Evolutionary conservation across 2,113 vertebrate genomes (phyloP).

Genomic region (Gymnarchus niloticus): DNA sequence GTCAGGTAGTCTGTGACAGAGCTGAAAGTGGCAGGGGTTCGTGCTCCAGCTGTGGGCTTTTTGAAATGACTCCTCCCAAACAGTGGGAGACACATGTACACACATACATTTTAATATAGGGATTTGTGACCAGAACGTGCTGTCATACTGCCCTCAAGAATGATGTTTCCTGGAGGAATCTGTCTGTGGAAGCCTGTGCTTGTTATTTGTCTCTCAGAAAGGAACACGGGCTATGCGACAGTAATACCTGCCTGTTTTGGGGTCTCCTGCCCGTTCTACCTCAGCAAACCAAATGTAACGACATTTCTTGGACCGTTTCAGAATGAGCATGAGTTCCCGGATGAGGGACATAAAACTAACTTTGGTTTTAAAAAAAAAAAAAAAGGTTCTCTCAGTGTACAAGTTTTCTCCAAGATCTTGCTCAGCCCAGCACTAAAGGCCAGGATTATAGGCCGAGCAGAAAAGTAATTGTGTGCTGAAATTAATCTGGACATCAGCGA

Average conservation of each 20-base stretch:
- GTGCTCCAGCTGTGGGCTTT: background rate
- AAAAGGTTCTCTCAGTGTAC: conserved; percentile 20
- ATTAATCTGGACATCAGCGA: conserved; percentile 59
- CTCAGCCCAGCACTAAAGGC: conserved; percentile 38
- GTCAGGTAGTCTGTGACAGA: background rate
- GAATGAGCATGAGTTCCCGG: background rate
- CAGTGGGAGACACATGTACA: conserved; percentile 9
- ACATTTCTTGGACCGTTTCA: background rate
- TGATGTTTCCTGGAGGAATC: background rate
- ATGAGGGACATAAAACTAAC: background rate
- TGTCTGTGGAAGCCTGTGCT: too few species aligned
- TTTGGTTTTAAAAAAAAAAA: too few species aligned
- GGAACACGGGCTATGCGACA: background rate
- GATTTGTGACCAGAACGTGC: background rate
- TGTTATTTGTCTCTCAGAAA: background rate
- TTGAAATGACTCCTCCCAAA: background rate
- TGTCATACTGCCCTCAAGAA: background rate
- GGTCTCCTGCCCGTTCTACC: background rate
- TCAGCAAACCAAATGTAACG: background rate
- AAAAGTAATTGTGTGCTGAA: conserved; percentile 47
- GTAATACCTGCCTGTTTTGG: background rate
- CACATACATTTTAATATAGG: background rate
- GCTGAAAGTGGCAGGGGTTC: background rate
- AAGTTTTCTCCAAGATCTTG: conserved; percentile 16
- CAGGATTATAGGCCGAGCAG: conserved; percentile 43